Conservation (phyloP, 2,113 vertebrate species). For the Myiozetetes cayanensis region DNA sequence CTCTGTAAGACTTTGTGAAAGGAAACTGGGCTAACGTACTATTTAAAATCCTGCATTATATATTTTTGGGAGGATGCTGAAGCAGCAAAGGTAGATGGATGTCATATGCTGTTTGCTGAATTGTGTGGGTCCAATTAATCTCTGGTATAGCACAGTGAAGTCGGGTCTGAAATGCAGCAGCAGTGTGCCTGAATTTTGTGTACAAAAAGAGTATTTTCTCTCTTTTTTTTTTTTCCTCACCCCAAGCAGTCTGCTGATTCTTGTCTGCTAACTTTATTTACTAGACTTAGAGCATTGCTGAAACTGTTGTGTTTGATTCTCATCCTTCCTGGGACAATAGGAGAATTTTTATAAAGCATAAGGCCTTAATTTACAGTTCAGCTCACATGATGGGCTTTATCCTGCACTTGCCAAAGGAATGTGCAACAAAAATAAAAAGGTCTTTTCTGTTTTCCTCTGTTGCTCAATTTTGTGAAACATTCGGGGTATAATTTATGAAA, state of each 20-base stretch:
- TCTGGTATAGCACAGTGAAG: not conserved
- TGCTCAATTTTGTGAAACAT: not conserved
- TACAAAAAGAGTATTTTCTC: not conserved
- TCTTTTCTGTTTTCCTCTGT: not conserved
- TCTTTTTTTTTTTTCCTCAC: too few species aligned
- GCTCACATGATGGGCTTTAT: conserved; percentile 42
- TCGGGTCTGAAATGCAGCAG: not conserved
- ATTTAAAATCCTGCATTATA: conserved; percentile 53
- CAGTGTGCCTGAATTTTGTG: not conserved
- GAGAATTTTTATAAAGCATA: conserved; percentile 55
- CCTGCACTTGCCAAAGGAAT: conserved; percentile 20
- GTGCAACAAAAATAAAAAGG: not conserved
- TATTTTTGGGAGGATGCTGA: conserved; percentile 66
- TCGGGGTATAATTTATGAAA: not conserved
- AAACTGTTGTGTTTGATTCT: conserved; percentile 9
- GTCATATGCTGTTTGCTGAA: conserved; percentile 23
- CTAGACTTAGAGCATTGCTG: not conserved
- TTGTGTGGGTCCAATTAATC: conserved; percentile 1
- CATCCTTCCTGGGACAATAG: conserved; percentile 36
- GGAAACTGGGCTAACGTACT: conserved; percentile 64
- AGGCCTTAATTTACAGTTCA: conserved; percentile 44
- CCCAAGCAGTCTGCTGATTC: not conserved
- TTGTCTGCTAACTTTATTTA: conserved; percentile 13
- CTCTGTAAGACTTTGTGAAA: conserved; percentile 34
- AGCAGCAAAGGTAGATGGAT: conserved; percentile 56